Conservation (phyloP, 1,140 invertebrate species). For the Tetraneura akinire region DNA sequence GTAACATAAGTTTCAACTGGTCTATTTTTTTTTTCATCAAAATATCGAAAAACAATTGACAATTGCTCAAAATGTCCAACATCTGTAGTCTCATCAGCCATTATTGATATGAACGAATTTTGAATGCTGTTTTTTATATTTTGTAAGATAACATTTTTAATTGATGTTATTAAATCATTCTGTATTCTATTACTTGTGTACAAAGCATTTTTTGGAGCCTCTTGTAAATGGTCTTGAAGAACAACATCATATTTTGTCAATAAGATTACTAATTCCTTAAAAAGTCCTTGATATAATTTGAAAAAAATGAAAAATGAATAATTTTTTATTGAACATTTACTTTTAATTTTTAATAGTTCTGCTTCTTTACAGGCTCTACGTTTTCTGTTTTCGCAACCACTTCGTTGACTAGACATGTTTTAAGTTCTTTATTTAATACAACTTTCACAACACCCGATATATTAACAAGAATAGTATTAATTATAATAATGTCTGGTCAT, state of each 20-base stretch:
- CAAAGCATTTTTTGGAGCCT: slow-evolving; percentile 14
- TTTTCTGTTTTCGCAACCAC: too few species aligned
- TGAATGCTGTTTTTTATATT: neutral
- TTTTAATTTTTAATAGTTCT: too few species aligned
- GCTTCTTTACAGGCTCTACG: too few species aligned
- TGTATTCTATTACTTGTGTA: slow-evolving; percentile 40
- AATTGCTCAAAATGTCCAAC: neutral
- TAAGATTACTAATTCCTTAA: neutral
- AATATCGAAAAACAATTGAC: neutral
- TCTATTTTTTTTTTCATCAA: slow-evolving; percentile 4
- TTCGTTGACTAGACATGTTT: too few species aligned
- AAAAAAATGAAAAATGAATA: too few species aligned
- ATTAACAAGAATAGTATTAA: too few species aligned
- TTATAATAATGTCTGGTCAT: too few species aligned
- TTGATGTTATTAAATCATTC: slow-evolving; percentile 32
- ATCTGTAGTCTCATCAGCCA: neutral
- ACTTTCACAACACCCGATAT: too few species aligned
- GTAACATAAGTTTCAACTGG: neutral
- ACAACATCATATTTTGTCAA: slow-evolving; percentile 39
- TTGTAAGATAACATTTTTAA: slow-evolving; percentile 32
- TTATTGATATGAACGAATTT: neutral
- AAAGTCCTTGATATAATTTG: slow-evolving; percentile 1
- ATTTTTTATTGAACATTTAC: too few species aligned
- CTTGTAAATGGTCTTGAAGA: neutral
- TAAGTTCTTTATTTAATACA: too few species aligned